Conservation (phyloP, 2,888 invertebrate species). For the Phortica magna region DNA sequence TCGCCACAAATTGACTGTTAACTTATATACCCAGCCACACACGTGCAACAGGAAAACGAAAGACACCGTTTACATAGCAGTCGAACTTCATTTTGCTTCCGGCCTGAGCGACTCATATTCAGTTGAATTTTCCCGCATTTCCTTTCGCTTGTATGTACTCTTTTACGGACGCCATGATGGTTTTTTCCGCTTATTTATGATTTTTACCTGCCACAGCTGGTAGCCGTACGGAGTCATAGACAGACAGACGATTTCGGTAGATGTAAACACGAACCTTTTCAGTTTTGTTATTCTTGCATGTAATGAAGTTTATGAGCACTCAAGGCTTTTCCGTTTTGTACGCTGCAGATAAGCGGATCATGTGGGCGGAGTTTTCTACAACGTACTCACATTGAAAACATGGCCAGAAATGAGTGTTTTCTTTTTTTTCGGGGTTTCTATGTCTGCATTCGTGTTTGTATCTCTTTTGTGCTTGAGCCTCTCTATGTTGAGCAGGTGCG, state of each 20-base stretch:
- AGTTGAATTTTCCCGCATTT: neutral
- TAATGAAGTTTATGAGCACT: conserved; percentile 40
- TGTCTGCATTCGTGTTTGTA: too few relatives aligned
- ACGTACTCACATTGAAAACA: conserved; percentile 51
- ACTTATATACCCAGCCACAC: conserved; percentile 9
- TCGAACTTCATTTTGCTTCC: conserved; percentile 8
- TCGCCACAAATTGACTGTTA: conserved; percentile 23
- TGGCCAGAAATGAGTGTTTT: neutral
- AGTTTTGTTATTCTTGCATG: conserved; percentile 47
- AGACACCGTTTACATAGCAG: neutral
- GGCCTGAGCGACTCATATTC: neutral
- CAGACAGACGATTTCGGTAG: neutral
- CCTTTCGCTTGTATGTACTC: neutral
- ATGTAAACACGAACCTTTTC: conserved; percentile 37
- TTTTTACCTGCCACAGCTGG: neutral
- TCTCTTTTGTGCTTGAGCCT: too few relatives aligned
- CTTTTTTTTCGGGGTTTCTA: too few relatives aligned
- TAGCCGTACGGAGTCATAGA: neutral
- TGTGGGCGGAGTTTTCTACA: conserved; percentile 59
- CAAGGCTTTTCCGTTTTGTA: neutral
- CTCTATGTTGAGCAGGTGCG: too few relatives aligned
- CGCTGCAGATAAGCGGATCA: conserved; percentile 33
- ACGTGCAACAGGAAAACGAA: neutral
- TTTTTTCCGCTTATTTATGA: neutral
- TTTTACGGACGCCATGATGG: neutral